phyloP scores from a whole-genome alignment of 1,140 invertebrate species.

The Bradynema listronoti region DNA sequence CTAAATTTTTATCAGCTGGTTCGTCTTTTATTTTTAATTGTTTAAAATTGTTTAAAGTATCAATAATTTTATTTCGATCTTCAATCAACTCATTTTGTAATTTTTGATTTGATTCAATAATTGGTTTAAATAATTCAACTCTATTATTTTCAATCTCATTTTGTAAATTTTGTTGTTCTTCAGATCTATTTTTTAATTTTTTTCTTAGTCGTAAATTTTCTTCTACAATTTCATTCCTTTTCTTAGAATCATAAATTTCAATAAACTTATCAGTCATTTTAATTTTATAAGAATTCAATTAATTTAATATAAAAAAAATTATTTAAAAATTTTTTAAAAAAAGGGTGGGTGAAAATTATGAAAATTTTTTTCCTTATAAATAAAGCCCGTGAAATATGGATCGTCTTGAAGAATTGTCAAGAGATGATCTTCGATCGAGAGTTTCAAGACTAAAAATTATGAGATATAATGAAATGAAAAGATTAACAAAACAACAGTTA shows the following conservation, averaged over 20 bases:
- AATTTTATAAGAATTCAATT: constrained; percentile 14
- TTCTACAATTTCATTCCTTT: constrained; percentile 29
- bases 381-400: constrained; percentile 4
- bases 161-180: constrained; percentile 17
- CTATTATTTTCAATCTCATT: constrained; percentile 30
- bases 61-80: constrained; percentile 30
- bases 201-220: constrained; percentile 27
- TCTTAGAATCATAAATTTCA: constrained; percentile 33
- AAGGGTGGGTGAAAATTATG: constrained; percentile 1
- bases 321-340: constrained; percentile 26
- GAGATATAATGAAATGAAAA: constrained; percentile 1
- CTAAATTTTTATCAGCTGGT: constrained; percentile 3
- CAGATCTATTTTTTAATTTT: constrained; percentile 27
- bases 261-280: constrained; percentile 25
- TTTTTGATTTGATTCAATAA: constrained; percentile 36
- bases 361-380: constrained; percentile 14
- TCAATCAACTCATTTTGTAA: constrained; percentile 29
- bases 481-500: not conserved
- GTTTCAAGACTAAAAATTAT: not conserved
- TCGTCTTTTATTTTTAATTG: constrained; percentile 13
- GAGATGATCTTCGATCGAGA: constrained; percentile 2
- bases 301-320: constrained; percentile 5
- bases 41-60: constrained; percentile 29
- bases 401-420: constrained; percentile 19
- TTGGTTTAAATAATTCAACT: constrained; percentile 33